Base-by-base conservation (phyloP, 2,797 vertebrate genomes). In the Alectoris magna region DNA sequence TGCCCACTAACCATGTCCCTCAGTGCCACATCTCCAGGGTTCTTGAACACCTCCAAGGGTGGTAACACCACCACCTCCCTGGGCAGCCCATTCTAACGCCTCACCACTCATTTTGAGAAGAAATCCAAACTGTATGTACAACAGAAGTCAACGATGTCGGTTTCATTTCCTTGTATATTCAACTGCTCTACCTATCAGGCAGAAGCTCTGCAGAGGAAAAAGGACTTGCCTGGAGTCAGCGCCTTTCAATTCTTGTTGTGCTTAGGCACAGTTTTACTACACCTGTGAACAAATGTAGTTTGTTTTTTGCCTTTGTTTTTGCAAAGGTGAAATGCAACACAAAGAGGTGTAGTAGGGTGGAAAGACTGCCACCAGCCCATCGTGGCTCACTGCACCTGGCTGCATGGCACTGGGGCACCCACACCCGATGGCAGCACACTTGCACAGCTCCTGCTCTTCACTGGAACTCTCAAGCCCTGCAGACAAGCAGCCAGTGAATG, bases 301-400 rank as follows among this genome's bases (percentile, higher is more conserved):
- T n/a, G 38, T 0, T 4, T 31, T 62, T 27, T 44, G 8, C 0
- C 1, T 29, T 63, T n/a, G 14, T 8, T 44, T 75, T 75, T 46
- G 62, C 16, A 14, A 31, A 19, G 11, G 22, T 63, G 69, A 83
- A 72, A 90, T 4, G 15, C 56, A 87, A 41, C 7, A 63, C 7
- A 51, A 13, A 14, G 49, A 56, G 34, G 2, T n/a, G 17, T 3
- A 70, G 11, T 3, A 38, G 11, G 84, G 44, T 12, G 24, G 34
- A 80, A 81, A 7, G 55, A 31, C 21, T 51, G 10, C 0, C 5
- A 31, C 29, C n/a, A 66, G 36, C 55, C 36, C 55, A 79, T 29
- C 0, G 0, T 5, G 62, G 51, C 8, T 78, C 27, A 49, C 49
- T 22, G 67, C 51, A 67, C 14, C n/a, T 15, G 4, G 64, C 26